These are phyloP conservation scores for Aphelenchoides besseyi DNA, from an alignment of 1,140 invertebrate genomes.

Conservation along the genomic window DNA sequence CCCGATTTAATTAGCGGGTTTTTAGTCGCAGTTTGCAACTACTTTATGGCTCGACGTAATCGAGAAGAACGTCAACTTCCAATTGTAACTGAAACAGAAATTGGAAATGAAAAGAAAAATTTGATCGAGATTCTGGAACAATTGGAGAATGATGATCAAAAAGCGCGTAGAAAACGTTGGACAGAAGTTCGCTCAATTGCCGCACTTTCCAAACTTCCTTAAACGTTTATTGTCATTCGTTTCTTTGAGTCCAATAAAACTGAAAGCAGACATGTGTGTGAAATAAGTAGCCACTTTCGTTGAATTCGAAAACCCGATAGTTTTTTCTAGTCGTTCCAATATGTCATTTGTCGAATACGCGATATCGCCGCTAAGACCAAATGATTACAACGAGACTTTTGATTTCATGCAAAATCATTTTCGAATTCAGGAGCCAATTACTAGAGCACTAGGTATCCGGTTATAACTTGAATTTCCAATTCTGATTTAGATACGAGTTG, in stretches of 20 bases:
- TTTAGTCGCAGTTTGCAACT: neutral
- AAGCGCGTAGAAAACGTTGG: neutral
- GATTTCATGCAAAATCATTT: constrained; percentile 23
- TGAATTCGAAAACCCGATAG: neutral
- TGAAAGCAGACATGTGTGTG: no score
- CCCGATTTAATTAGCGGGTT: no score
- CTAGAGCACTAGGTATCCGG: constrained; percentile 6
- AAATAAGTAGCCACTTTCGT: no score
- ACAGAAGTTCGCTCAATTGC: neutral
- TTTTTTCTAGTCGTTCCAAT: no score
- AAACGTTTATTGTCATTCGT: neutral
- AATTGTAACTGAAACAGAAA: neutral
- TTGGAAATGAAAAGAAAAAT: neutral
- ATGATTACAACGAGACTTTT: constrained; percentile 4
- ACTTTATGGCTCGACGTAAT: neutral
- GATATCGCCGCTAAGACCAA: no score
- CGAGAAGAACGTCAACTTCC: neutral
- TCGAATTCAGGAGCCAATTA: constrained; percentile 24
- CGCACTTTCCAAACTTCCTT: neutral
- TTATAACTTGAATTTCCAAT: neutral
- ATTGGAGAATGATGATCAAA: neutral
- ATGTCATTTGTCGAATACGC: no score
- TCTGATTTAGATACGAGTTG: constrained; percentile 15
- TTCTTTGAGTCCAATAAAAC: neutral
- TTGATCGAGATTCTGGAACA: neutral